Evolutionary conservation across 2,797 vertebrate species (phyloP), one percentile per base, ranked within the genome.

Genomic region (Antrozous pallidus): DNA sequence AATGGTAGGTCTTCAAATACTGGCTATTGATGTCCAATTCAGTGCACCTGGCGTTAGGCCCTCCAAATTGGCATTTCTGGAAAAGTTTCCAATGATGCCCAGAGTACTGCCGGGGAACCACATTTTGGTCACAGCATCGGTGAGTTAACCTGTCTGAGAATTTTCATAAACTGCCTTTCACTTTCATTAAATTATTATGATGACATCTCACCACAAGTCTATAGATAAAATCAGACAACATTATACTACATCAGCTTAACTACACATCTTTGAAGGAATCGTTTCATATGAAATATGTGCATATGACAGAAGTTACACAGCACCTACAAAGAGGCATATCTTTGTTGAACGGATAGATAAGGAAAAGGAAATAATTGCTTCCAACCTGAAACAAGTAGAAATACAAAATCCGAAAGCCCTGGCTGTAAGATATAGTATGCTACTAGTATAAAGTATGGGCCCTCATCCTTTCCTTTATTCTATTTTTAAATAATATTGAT

Each of bases 361-460:
- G n/a, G 75, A 75, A 88, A 91, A 56, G 45, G 47, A 94, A 94
- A 92, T 45, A 75, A 73, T 56, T 77, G 69, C 6, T 40, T 69
- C 70, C 54, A 70, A 5, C 65, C 16, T 71, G n/a, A 94, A 95
- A 88, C 12, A 63, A 91, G 67, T 3, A 94, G 65, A 90, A 96
- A 82, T 33, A 31, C 20, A 85, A 88, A 92, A 82, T 78, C 69
- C n/a, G 24, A 22, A 31, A 65, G 26, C 31, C 73, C 40, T 36
- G 6, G 13, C 12, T 61, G 0, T 63, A 70, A 31, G 51, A 80
- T 26, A 71, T 12, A 20, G 56, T 22, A 73, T 65, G 31, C 14
- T 67, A 73, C 51, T 7, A 28, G 12, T 31, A 69, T 70, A 74
- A 86, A 81, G 11, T 10, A 18, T 16, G 16, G 40, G 7, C 28